A percentile compares a stretch with the other conserved stretches of the same genome.
These are phyloP conservation scores for Drosophila prosaltans DNA, from an alignment of 1,140 invertebrate genomes.

Conservation along the genomic window DNA sequence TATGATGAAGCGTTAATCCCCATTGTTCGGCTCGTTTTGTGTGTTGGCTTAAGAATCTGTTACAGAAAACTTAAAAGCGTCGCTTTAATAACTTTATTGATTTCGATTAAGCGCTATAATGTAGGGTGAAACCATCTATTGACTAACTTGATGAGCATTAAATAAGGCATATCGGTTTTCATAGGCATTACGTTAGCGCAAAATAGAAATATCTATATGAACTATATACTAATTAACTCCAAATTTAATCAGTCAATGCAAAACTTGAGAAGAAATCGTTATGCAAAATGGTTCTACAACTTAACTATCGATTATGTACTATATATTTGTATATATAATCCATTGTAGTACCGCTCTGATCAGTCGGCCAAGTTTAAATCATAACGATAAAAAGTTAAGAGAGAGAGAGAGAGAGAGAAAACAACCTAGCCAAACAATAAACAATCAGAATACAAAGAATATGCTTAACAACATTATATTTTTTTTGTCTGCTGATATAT, in stretches of 20 bases:
- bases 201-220: too few relatives aligned
- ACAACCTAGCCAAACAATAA: conserved; percentile 44
- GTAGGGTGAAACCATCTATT: conserved; percentile 43
- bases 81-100: conserved; percentile 81
- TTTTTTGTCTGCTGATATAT: conserved; percentile 52
- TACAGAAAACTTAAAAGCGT: conserved; percentile 81
- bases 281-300: too few relatives aligned
- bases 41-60: conserved; percentile 78
- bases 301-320: too few relatives aligned
- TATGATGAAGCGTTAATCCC: conserved; percentile 65
- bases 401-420: background rate
- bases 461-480: conserved; percentile 70
- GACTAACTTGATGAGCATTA: background rate
- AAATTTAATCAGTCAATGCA: too few relatives aligned
- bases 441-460: conserved; percentile 69
- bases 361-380: background rate
- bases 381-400: background rate
- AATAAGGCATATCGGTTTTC: background rate
- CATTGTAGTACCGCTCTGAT: background rate
- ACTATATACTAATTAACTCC: too few relatives aligned
- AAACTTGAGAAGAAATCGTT: too few relatives aligned
- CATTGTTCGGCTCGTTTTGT: conserved; percentile 63
- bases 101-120: conserved; percentile 81
- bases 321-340: too few relatives aligned
- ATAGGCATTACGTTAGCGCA: background rate